These are phyloP conservation scores for Pyrocoelia pectoralis DNA, from an alignment of 2,888 invertebrate genomes.

Conservation along the genomic window DNA sequence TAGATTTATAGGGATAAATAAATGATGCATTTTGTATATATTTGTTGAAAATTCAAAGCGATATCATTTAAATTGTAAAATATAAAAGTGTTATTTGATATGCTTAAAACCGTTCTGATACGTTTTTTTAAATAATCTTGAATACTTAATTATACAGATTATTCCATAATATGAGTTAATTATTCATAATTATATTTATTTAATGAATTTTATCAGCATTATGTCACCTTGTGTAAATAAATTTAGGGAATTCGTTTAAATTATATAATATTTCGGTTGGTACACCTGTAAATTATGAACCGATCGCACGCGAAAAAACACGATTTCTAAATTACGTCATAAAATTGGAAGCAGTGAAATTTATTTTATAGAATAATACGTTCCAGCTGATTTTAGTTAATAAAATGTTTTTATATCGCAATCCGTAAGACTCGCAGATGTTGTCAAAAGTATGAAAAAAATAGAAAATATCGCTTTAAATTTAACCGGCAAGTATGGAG, in stretches of 20 bases:
- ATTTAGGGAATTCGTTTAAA: slow-evolving; percentile 7
- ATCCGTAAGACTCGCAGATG: slow-evolving; percentile 40
- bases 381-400: slow-evolving; percentile 60
- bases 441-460: slow-evolving; percentile 48
- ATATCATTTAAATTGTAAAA: no score
- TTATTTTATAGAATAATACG: slow-evolving; percentile 11
- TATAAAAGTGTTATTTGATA: no score
- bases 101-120: no score
- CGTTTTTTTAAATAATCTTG: no score
- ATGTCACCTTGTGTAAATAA: not conserved
- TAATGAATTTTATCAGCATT: slow-evolving; percentile 17
- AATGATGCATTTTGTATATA: no score
- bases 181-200: no score
- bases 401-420: slow-evolving; percentile 56
- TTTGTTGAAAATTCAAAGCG: no score
- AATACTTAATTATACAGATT: no score
- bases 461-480: slow-evolving; percentile 45
- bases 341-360: slow-evolving; percentile 13
- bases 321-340: slow-evolving; percentile 35
- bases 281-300: not conserved
- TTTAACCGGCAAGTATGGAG: slow-evolving; percentile 51
- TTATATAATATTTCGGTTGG: slow-evolving; percentile 5
- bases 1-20: no score
- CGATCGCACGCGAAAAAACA: not conserved
- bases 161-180: no score